These are phyloP conservation scores for Oryzias woworae DNA, from an alignment of 2,113 vertebrate species.

Conservation along the genomic window DNA sequence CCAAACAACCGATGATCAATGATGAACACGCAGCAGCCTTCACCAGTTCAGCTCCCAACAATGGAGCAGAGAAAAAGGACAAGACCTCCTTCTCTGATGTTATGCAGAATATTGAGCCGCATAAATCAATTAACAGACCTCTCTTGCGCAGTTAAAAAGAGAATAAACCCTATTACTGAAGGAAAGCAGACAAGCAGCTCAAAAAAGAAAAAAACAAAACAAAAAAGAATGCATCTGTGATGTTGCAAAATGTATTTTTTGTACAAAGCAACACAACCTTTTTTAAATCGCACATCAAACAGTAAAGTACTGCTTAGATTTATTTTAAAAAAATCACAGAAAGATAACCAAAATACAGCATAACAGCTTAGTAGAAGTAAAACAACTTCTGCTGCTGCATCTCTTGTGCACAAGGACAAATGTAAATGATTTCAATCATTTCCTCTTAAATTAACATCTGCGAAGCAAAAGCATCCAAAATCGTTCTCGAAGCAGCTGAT, in stretches of 20 bases:
- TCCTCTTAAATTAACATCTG: neutral
- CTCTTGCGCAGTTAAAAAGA: neutral
- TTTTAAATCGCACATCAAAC: too few species aligned
- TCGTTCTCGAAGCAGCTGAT: neutral
- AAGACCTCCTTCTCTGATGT: neutral
- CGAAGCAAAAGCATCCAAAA: neutral
- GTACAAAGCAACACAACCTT: too few species aligned
- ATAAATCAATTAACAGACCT: neutral
- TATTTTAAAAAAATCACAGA: too few species aligned
- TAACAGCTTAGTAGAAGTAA: too few species aligned
- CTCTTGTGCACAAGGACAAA: too few species aligned
- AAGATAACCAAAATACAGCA: too few species aligned
- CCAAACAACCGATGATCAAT: constrained; percentile 1
- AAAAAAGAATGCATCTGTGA: too few species aligned
- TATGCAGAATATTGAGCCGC: neutral
- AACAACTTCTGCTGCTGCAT: too few species aligned
- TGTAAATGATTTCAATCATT: neutral
- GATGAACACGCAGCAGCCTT: neutral
- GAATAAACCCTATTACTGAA: neutral
- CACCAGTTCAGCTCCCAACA: neutral
- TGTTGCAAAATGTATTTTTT: too few species aligned
- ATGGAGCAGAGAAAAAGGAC: constrained; percentile 1
- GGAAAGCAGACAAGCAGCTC: neutral
- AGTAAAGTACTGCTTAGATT: too few species aligned
- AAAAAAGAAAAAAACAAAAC: neutral